Conservation (phyloP, 2,888 invertebrate species). For the Ochlodes sylvanus region DNA sequence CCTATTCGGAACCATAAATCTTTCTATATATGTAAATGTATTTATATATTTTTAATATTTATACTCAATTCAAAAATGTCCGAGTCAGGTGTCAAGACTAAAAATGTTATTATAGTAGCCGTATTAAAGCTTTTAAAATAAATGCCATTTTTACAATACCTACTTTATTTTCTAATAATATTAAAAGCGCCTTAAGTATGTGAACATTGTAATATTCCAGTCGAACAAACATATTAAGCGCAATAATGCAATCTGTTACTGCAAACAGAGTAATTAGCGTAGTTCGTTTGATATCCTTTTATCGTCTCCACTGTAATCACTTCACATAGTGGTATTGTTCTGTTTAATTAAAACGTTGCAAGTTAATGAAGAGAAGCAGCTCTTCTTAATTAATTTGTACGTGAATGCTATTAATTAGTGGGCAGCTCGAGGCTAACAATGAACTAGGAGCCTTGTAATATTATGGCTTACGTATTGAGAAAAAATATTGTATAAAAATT, state of each 20-base stretch:
- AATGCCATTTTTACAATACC: no score
- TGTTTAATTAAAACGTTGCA: constrained; percentile 39
- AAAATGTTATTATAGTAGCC: no score
- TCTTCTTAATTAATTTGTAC: constrained; percentile 50
- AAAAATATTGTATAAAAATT: background rate
- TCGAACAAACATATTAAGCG: constrained; percentile 28
- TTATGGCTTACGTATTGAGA: constrained; percentile 7
- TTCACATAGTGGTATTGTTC: constrained; percentile 37
- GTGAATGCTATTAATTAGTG: constrained; percentile 50
- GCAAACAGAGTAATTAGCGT: constrained; percentile 27
- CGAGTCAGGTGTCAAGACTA: no score
- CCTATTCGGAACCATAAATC: no score
- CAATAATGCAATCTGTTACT: constrained; percentile 31
- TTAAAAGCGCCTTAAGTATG: background rate
- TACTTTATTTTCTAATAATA: no score
- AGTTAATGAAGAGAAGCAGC: constrained; percentile 42
- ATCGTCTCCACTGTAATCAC: constrained; percentile 35
- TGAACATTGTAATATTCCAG: constrained; percentile 12
- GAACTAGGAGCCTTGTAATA: constrained; percentile 38
- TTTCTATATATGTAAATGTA: no score
- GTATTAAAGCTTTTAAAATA: no score
- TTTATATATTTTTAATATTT: no score
- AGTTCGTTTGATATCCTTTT: constrained; percentile 32
- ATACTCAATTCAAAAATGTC: no score
- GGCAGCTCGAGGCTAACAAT: constrained; percentile 43